These are phyloP conservation scores for Phenacoccus solenopsis DNA, from an alignment of 1,140 invertebrate species.

Conservation along the genomic window DNA sequence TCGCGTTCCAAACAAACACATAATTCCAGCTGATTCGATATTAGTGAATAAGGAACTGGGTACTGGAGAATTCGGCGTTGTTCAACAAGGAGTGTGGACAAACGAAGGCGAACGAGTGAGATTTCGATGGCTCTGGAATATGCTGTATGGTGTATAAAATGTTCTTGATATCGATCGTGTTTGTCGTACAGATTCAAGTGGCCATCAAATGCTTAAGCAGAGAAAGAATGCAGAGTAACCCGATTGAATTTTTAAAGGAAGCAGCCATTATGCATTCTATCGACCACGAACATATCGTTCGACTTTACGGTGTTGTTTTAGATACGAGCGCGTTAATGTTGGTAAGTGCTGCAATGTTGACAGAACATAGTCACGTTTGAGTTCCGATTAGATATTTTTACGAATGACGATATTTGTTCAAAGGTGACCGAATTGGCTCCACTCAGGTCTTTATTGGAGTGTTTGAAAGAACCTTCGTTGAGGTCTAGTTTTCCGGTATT, in stretches of 20 bases:
- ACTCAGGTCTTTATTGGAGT: slow-evolving; percentile 84
- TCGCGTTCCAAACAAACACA: slow-evolving; percentile 74
- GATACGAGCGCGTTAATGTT: slow-evolving; percentile 91
- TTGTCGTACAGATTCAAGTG: slow-evolving; percentile 64
- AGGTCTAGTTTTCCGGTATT: slow-evolving; percentile 77
- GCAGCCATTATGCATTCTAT: slow-evolving; percentile 96
- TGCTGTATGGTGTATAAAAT: no score
- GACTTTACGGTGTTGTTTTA: slow-evolving; percentile 92
- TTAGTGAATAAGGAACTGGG: slow-evolving; percentile 89
- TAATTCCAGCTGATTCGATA: slow-evolving; percentile 88
- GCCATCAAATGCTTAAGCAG: slow-evolving; percentile 92
- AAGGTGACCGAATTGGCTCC: slow-evolving; percentile 91
- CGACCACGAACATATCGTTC: slow-evolving; percentile 90
- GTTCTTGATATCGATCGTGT: no score
- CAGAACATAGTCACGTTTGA: no score
- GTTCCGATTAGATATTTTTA: background rate
- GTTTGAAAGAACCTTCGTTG: slow-evolving; percentile 81
- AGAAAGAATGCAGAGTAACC: slow-evolving; percentile 88
- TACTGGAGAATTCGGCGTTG: slow-evolving; percentile 92
- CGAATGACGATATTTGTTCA: slow-evolving; percentile 18
- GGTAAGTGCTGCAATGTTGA: slow-evolving; percentile 38
- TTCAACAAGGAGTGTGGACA: slow-evolving; percentile 97
- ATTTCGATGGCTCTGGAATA: no score
- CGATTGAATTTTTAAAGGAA: slow-evolving; percentile 93
- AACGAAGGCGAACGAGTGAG: slow-evolving; percentile 78